Base-by-base conservation (phyloP, 2,888 invertebrate species). In the Lasioglossum vierecki region DNA sequence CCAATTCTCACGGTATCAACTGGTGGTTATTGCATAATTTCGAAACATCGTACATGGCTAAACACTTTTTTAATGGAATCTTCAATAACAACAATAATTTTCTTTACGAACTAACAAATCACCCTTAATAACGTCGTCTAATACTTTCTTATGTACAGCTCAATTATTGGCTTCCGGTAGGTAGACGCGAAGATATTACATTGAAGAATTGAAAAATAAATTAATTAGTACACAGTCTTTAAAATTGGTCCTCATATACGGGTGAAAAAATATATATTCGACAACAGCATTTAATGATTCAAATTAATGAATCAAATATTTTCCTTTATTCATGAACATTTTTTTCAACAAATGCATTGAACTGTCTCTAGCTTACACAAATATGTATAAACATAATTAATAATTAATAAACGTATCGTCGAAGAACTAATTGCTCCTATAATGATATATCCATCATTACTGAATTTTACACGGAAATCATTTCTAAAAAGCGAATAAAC, bases 401-500 rank as follows among this genome's bases (percentile, higher is more conserved):
- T 75, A 78, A 83, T 79, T 79, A 83, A 76, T 75, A 83, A 84
- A 83, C 22, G 18, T 11, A 53, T 79, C 46, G 39, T 35, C 76
- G 35, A 79, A 26, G 74, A 75, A 70, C 53, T 83, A 83, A 70
- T 26, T 26, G 74, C 71, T 74, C 44, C 68, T 84, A 84, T 74
- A 44, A 60, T 26, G 30, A 70, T 71, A 75, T 63, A 63, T 68
- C 41, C 76, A 41, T 39, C 63, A 26, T 73, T 68, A n/a, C 35
- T 53, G 72, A 83, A 41, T 75, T 35, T 81, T 81, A 76, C n/a
- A 71, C 66, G 49, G 49, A 53, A 81, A 72, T 73, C 53, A 63
- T 84, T 78, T 78, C 83, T 84, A 83, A 77, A 84, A 84, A 83
- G 74, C 83, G 70, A 53, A 63, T 74, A 70, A 63, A 78, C 60